Evolutionary conservation across 2,797 vertebrate genomes (phyloP).

Genomic region (Syndactyla subalaris): DNA sequence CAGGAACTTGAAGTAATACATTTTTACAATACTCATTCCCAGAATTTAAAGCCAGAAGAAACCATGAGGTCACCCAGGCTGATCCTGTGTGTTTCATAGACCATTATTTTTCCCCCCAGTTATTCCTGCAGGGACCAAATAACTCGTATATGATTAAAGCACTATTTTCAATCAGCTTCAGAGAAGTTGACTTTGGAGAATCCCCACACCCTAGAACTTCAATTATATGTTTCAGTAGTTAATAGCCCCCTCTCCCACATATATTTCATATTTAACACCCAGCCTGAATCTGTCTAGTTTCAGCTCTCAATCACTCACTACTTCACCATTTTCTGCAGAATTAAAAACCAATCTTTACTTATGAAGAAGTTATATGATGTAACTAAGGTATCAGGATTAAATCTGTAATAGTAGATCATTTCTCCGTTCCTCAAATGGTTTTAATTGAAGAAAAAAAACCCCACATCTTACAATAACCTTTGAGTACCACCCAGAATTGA

Average conservation of each 20-base stretch:
- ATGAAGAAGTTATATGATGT: not conserved
- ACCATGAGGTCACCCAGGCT: not conserved
- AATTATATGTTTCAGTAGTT: not conserved
- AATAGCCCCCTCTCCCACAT: not conserved
- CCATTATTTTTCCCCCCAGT: not conserved
- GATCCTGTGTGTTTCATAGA: not conserved
- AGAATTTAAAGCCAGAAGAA: constrained; percentile 8
- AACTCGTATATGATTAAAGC: not conserved
- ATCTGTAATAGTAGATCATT: not conserved
- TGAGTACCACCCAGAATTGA: not conserved
- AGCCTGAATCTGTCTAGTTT: not conserved
- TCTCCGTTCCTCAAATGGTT: not conserved
- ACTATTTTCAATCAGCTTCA: not conserved
- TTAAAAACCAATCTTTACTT: not conserved
- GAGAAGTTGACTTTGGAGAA: not conserved
- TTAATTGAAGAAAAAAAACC: not conserved
- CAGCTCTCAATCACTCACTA: not conserved
- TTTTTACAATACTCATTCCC: constrained; percentile 10
- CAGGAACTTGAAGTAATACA: not conserved
- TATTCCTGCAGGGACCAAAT: not conserved
- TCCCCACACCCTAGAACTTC: not conserved
- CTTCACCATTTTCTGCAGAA: not conserved
- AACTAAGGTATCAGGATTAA: not conserved
- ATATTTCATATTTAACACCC: not conserved
- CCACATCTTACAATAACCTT: not conserved